Conservation (phyloP, 2,888 invertebrate species). For the Acheta domesticus region DNA sequence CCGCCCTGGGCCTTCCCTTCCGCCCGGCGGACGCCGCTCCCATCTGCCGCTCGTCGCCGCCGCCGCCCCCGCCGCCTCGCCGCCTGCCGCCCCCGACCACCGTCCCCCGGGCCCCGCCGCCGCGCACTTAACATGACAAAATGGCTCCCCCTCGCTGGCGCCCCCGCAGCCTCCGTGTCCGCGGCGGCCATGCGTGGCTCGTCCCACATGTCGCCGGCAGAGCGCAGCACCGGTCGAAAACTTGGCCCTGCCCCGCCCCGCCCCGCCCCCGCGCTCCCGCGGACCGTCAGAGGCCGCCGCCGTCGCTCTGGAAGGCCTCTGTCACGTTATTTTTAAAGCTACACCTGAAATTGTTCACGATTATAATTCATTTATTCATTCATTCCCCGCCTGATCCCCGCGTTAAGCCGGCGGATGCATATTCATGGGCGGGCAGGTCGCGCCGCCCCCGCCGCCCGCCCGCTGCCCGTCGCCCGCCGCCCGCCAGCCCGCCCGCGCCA, state of each 20-base stretch:
- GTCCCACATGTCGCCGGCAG: no score
- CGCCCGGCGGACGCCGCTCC: not conserved
- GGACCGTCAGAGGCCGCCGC: not conserved
- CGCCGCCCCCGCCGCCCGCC: no score
- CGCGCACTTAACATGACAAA: not conserved
- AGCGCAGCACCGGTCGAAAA: no score
- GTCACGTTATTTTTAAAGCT: conserved; percentile 11
- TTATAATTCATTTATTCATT: conserved; percentile 18
- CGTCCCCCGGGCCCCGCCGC: not conserved
- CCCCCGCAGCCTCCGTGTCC: not conserved
- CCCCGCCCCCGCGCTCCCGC: no score
- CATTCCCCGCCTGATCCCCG: not conserved
- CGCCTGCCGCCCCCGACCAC: not conserved
- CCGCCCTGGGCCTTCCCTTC: not conserved
- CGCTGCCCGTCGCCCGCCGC: no score
- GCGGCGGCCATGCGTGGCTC: not conserved
- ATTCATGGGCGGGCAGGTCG: not conserved
- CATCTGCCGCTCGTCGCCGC: not conserved
- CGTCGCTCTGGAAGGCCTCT: not conserved
- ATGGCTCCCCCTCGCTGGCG: not conserved
- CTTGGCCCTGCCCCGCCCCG: no score
- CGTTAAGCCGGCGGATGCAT: not conserved
- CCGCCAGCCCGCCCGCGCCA: no score
- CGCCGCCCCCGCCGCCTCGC: not conserved
- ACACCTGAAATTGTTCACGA: not conserved